A percentile compares a stretch with the other conserved stretches of the same genome.
Conservation (phyloP, 2,888 invertebrate genomes). For the Harpalus rufipes region DNA sequence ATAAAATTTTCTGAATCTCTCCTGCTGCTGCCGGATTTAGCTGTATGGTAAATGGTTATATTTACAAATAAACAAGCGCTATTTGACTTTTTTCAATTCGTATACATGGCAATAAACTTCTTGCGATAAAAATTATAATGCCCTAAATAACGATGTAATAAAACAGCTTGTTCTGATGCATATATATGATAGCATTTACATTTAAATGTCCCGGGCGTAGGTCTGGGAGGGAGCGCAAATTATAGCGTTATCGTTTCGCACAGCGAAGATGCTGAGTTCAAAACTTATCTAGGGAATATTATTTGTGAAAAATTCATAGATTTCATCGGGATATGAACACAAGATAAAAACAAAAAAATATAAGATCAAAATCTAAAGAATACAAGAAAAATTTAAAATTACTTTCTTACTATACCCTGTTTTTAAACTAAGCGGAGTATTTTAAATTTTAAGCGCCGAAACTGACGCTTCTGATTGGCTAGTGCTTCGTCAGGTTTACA, state of each 20-base stretch:
- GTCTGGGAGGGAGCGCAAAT: not conserved
- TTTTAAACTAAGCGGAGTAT: no score
- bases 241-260: not conserved
- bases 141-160: conserved; percentile 56
- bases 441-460: no score
- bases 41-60: conserved; percentile 13
- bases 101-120: conserved; percentile 34
- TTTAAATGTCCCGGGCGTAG: conserved; percentile 24
- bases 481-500: no score
- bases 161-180: conserved; percentile 52
- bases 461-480: no score
- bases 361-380: no score
- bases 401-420: no score
- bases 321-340: no score
- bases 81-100: conserved; percentile 37
- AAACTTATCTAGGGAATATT: no score
- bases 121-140: conserved; percentile 45
- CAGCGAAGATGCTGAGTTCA: no score
- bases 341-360: no score
- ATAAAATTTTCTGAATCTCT: not conserved
- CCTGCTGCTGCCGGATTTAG: not conserved
- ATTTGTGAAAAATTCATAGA: no score
- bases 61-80: conserved; percentile 41
- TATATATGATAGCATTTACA: conserved; percentile 53
- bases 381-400: no score